Evolutionary conservation across 1,140 invertebrate species (phyloP).

Genomic region (Ceratina calcarata): DNA sequence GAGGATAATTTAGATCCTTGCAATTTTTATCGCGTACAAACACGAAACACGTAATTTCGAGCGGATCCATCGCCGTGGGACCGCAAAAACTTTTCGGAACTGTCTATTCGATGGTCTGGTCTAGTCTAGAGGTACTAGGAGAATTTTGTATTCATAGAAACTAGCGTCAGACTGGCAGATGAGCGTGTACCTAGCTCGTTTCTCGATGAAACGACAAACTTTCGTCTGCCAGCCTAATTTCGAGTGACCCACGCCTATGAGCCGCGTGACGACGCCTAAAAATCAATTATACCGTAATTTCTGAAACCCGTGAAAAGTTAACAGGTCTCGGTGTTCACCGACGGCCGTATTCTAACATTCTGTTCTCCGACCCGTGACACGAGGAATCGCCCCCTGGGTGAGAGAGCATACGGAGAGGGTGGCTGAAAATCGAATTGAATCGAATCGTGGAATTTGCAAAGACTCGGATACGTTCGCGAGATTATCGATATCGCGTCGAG

Average conservation of each 20-base stretch:
- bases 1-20: slow-evolving; percentile 1
- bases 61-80: background rate
- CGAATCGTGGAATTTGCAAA: slow-evolving; percentile 22
- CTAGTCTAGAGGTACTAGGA: background rate
- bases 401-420: background rate
- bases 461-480: background rate
- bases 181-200: background rate
- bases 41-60: slow-evolving; percentile 1
- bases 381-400: background rate
- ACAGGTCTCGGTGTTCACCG: background rate
- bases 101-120: background rate
- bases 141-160: slow-evolving; percentile 33
- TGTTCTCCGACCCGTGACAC: background rate
- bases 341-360: background rate
- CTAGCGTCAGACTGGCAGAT: background rate
- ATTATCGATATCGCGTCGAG: slow-evolving; percentile 17
- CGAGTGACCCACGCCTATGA: background rate
- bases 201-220: background rate
- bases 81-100: background rate
- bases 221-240: slow-evolving; percentile 5
- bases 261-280: background rate
- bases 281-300: slow-evolving; percentile 22
- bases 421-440: slow-evolving; percentile 11
- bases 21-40: slow-evolving; percentile 20
- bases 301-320: background rate